phyloP scores from a whole-genome alignment of 2,888 invertebrate genomes.

The Carpatolechia fugitivella region DNA sequence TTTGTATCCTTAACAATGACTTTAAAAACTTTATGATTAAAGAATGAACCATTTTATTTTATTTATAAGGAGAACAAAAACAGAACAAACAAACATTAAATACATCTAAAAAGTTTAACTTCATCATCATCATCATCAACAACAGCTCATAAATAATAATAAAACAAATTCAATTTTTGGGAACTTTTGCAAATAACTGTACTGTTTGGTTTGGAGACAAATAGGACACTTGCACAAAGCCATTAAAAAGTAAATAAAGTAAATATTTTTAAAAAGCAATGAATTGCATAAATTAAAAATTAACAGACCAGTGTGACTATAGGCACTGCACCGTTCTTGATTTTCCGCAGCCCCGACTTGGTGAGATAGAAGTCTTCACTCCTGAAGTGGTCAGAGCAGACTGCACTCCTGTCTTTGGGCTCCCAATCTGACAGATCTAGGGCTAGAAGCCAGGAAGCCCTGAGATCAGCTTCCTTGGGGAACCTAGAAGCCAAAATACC shows the following conservation, averaged over 20 bases:
- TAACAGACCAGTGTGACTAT: conserved; percentile 34
- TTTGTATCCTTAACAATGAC: no score
- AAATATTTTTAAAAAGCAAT: not conserved
- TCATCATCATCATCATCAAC: no score
- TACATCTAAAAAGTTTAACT: no score
- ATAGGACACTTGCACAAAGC: no score
- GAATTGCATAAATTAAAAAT: not conserved
- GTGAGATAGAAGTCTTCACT: conserved; percentile 55
- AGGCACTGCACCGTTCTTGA: conserved; percentile 53
- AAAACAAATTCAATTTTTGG: no score
- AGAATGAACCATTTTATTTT: no score
- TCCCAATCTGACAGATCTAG: conserved; percentile 46
- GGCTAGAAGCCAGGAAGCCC: conserved; percentile 51
- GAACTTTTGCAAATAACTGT: no score
- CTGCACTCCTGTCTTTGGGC: conserved; percentile 50
- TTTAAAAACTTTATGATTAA: not conserved
- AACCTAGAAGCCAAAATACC: conserved; percentile 51
- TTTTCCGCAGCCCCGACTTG: conserved; percentile 45
- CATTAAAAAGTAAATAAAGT: not conserved
- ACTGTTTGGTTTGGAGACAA: no score
- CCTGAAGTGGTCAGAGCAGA: conserved; percentile 63
- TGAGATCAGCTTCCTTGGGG: conserved; percentile 48
- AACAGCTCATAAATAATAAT: no score
- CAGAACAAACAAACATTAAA: no score
- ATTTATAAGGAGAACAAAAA: no score